A percentile compares a stretch with the other conserved stretches of the same genome.
Evolutionary conservation across 2,113 vertebrate species (phyloP).

Genomic region (Dicrurus megarhynchus): DNA sequence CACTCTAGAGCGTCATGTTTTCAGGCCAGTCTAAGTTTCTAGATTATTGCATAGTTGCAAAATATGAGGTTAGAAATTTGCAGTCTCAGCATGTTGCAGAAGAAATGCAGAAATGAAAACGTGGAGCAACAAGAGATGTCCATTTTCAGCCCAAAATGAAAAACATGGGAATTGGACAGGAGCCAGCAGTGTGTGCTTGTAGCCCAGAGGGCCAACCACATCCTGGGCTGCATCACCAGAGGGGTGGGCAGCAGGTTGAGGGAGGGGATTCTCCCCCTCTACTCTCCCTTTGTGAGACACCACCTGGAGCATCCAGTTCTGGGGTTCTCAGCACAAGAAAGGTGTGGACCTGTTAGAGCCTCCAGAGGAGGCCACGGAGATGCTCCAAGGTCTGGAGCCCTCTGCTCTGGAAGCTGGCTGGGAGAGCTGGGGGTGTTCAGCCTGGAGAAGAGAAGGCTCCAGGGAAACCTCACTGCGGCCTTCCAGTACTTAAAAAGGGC

Average conservation of each 20-base stretch:
- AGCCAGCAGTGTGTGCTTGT: background rate
- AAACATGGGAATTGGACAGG: background rate
- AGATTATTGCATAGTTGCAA: background rate
- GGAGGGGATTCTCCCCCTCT: background rate
- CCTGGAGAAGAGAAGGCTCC: background rate
- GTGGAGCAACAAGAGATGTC: background rate
- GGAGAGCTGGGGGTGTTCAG: background rate
- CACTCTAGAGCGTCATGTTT: background rate
- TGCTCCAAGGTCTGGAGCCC: background rate
- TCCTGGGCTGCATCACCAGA: background rate
- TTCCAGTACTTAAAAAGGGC: background rate
- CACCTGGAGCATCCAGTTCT: background rate
- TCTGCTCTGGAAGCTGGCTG: background rate
- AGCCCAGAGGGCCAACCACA: background rate
- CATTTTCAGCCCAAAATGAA: background rate
- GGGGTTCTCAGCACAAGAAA: background rate
- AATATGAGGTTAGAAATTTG: background rate
- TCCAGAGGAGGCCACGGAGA: background rate
- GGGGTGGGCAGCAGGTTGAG: background rate
- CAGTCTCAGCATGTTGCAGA: background rate
- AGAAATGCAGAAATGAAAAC: background rate
- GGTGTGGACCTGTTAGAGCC: background rate
- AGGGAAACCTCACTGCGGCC: fast-evolving
- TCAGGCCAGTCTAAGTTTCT: background rate
- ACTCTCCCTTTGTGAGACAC: background rate